Base-by-base conservation (phyloP, 2,113 vertebrate genomes). In the Perca fluviatilis region DNA sequence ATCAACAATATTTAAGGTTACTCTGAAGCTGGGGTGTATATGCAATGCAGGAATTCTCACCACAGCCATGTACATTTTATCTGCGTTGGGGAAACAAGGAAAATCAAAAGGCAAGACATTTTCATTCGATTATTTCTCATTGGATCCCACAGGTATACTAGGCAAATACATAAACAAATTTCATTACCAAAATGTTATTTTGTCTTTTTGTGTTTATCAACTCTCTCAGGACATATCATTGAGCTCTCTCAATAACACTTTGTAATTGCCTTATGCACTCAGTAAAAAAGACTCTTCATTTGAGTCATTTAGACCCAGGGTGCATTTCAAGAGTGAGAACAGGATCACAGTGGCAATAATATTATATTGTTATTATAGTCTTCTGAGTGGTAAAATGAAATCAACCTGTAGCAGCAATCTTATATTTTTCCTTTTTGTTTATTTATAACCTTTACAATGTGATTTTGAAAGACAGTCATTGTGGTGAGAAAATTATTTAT, bases 31-130 rank as follows among this genome's bases (percentile, higher is more conserved):
- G 43, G 19, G n/a, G 61, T 67, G 11, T 49, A 19, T 21, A 14
- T 56, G n/a, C 33, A 80, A 18, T 56, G n/a, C 25, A 80, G 51
- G 65, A 43, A 64, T 64, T 69, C 56, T 74, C 82, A 49, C 1
- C 46, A 58, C 36, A 64, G 54, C 63, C 1, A 6, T 58, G 18
- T 77, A 79, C 64, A 74, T 88, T 80, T 81, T 82, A 76, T 87
- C 58, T 79, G 57, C 69, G n/a, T 61, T 54, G 46, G 62, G 62
- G 68, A 79, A 77, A 64, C 75, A 65, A 80, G 81, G 82, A 73
- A 90, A 85, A 88, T 79, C 53, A 74, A 86, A 86, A 85, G 49
- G 56, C 76, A 88, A 69, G 11, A 62, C 43, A 73, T 72, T 80
- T 86, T 80, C 79, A 64, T 47, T 21, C 18, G 23, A 27, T 83